Evolutionary conservation across 92 coral and sea anemone genomes (phyloP).

Genomic region (Epizoanthus scotinus): DNA sequence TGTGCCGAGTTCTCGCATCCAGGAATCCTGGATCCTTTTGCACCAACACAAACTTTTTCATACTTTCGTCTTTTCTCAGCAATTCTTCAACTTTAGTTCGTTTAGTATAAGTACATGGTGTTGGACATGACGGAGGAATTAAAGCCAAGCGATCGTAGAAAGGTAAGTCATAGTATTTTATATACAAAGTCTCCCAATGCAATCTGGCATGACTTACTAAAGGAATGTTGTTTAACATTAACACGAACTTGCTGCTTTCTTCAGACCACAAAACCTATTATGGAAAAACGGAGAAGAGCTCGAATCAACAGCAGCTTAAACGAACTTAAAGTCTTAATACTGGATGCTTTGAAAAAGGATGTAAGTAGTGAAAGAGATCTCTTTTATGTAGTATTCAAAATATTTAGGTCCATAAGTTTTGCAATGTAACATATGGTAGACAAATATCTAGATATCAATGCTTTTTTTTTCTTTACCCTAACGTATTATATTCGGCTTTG

Average conservation of each 20-base stretch:
- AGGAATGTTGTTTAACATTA: too few relatives aligned
- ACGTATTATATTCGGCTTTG: too few relatives aligned
- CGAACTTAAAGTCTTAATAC: conserved; percentile 68
- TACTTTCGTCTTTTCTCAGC: background rate
- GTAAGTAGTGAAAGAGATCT: conserved; percentile 45
- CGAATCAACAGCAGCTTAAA: conserved; percentile 77
- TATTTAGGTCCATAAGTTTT: background rate
- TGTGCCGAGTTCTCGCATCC: background rate
- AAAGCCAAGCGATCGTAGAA: conserved; percentile 48
- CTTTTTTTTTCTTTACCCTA: too few relatives aligned
- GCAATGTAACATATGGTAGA: too few relatives aligned
- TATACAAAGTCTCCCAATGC: background rate
- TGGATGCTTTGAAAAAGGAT: conserved; percentile 77
- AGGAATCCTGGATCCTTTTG: background rate
- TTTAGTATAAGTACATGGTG: background rate
- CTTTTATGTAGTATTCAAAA: background rate
- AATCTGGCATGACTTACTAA: background rate
- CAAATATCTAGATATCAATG: too few relatives aligned
- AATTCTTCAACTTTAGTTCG: background rate
- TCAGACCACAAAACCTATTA: conserved; percentile 81
- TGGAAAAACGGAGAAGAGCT: conserved; percentile 80
- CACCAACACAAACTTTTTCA: background rate
- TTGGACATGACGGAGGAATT: conserved; percentile 52
- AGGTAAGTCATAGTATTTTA: conserved; percentile 32
- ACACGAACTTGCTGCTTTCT: background rate